Evolutionary conservation across 2,888 invertebrate genomes (phyloP), one percentile per base, ranked within the genome.

Genomic region (Strigamia maritima): DNA sequence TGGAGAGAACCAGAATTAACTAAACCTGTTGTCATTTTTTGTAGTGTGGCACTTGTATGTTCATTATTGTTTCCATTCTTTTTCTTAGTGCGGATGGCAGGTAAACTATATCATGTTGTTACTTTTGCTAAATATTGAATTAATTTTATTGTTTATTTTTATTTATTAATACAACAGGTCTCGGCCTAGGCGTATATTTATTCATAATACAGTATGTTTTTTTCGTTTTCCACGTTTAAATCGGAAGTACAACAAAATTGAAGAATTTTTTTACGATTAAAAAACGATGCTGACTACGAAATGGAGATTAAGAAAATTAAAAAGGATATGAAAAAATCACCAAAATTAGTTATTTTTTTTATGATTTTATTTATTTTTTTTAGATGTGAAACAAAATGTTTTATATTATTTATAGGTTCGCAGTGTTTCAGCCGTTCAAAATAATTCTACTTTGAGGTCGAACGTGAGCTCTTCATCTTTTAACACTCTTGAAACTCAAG

Each of bases 1-100:
- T 65, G 60, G 60, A 19, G 60, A 24, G 60, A 65, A 65, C 60
- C 60, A 24, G 60, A 65, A 65, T 12, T 65, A 12, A 65, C 60
- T 4, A 2, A 19, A 6, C 60, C 60, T n/a, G 22, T 65, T n/a
- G 24, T 24, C 2, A n/a, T 65, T 2, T 12, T 65, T 3, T 22
- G n/a, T 12, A 2, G 22, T 1, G 19, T 65, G 12, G 60, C 24
- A 22, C 7, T 65, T 7, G 7, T 65, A 22, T 6, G 22, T 24
- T 7, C 60, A 4, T 22, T 65, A 22, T 24, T 65, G 19, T 65
- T 65, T 24, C 60, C 60, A 6, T 0, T 22, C 6, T 24, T 2
- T 19, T 65, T 65, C 19, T 65, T 65, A 65, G 22, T 65, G 7
- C 19, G 7, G 22, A 22, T 65, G 19, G 60, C 60, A 65, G 12